A percentile compares a stretch with the other conserved stretches of the same genome.
Conservation (phyloP, 2,797 vertebrate species). For the Helostoma temminkii region DNA sequence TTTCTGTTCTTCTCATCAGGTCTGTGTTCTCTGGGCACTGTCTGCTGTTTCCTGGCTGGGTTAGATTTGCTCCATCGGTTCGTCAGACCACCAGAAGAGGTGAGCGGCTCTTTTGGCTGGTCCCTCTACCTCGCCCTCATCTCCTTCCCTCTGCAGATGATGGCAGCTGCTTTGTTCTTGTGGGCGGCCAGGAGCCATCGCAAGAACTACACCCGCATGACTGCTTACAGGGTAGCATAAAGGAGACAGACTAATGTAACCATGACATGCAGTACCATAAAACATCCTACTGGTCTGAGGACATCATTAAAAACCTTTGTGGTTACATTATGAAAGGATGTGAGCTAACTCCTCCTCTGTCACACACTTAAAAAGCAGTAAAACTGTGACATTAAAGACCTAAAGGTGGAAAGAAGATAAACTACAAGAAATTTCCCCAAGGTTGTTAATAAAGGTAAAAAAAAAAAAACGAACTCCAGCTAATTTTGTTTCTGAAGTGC, state of each 20-base stretch:
- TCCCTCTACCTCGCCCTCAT: conserved; percentile 96
- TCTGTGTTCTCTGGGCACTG: conserved; percentile 90
- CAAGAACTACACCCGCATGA: conserved; percentile 93
- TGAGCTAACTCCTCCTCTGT: too few species aligned
- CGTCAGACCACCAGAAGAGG: conserved; percentile 72
- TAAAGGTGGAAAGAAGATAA: conserved; percentile 6
- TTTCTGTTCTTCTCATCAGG: conserved; percentile 76
- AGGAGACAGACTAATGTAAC: not conserved
- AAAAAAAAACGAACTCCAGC: too few species aligned
- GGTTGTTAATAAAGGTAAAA: too few species aligned
- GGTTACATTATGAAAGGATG: conserved; percentile 3
- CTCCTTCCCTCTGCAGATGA: conserved; percentile 94
- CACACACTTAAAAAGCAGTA: too few species aligned
- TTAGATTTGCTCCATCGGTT: conserved; percentile 88
- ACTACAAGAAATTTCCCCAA: too few species aligned
- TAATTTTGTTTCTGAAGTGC: too few species aligned
- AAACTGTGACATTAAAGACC: conserved; percentile 8
- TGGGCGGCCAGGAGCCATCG: conserved; percentile 96
- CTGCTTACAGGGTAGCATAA: conserved; percentile 90
- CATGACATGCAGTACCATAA: not conserved
- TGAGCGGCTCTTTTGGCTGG: conserved; percentile 92
- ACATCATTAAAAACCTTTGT: conserved; percentile 16
- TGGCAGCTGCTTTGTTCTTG: conserved; percentile 95
- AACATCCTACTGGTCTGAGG: conserved; percentile 21
- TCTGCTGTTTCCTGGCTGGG: conserved; percentile 93